These are phyloP conservation scores for Patagioenas fasciata DNA, from an alignment of 2,113 vertebrate genomes.

Conservation along the genomic window DNA sequence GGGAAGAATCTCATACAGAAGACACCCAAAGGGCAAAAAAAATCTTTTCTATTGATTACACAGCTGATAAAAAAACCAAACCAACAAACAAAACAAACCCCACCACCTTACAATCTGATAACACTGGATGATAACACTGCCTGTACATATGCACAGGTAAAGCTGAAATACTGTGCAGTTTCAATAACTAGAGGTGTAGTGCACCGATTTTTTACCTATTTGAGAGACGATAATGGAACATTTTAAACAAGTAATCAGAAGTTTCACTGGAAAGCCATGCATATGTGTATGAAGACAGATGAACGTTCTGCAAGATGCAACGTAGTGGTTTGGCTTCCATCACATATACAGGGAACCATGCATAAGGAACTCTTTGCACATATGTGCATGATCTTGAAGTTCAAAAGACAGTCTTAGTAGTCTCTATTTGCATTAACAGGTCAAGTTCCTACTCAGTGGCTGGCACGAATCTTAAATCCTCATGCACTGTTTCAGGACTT, in stretches of 20 bases:
- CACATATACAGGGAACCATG: not conserved
- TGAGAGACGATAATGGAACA: not conserved
- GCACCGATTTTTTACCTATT: not conserved
- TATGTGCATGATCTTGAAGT: not conserved
- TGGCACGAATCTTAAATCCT: not conserved
- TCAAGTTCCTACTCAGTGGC: not conserved
- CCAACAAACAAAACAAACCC: too few relatives aligned
- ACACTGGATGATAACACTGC: not conserved
- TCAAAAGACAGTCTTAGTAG: not conserved
- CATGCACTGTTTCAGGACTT: not conserved
- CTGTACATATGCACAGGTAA: not conserved
- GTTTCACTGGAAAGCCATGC: not conserved
- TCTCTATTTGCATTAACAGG: not conserved
- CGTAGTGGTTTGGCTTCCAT: not conserved
- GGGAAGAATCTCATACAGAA: not conserved
- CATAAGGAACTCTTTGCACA: not conserved
- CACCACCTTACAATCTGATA: not conserved
- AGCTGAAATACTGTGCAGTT: conserved; percentile 2
- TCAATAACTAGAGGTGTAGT: not conserved
- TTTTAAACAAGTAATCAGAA: not conserved
- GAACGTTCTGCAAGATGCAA: not conserved
- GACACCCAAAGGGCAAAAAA: not conserved
- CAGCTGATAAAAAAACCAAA: not conserved
- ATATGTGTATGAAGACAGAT: not conserved
- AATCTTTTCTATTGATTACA: not conserved